Evolutionary conservation across 1,140 invertebrate genomes (phyloP).

Genomic region (Drosophila tani): DNA sequence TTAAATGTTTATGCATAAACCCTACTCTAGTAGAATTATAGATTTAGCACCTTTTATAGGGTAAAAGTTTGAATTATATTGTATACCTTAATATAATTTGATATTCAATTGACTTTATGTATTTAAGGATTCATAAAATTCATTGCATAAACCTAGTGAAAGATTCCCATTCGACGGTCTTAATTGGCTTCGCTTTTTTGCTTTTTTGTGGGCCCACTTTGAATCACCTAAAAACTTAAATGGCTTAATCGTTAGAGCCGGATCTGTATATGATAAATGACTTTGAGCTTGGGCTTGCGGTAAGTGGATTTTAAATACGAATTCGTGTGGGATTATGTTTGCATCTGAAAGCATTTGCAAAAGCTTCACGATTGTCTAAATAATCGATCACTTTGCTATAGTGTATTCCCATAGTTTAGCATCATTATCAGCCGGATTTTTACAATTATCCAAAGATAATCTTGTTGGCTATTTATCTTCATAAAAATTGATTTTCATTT

Average conservation of each 20-base stretch:
- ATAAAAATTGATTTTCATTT: too few relatives aligned
- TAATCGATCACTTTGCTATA: background rate
- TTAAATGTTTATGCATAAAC: too few relatives aligned
- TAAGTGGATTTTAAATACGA: conserved; percentile 15
- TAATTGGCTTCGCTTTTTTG: background rate
- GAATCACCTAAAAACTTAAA: background rate
- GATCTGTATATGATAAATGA: conserved; percentile 13
- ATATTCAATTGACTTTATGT: background rate
- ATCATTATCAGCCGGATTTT: conserved; percentile 1
- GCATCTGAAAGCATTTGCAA: background rate
- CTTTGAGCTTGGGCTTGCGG: background rate
- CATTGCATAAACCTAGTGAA: background rate
- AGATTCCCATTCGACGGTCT: background rate
- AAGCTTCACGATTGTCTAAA: conserved; percentile 1
- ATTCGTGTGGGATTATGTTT: conserved; percentile 1
- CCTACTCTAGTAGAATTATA: background rate
- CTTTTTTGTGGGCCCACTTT: background rate
- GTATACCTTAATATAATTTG: too few relatives aligned
- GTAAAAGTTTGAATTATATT: too few relatives aligned
- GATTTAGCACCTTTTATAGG: background rate
- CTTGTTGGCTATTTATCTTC: too few relatives aligned
- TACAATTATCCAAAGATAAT: too few relatives aligned
- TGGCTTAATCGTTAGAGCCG: conserved; percentile 4
- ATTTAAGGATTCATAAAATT: background rate
- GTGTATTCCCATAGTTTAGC: conserved; percentile 6